Base-by-base conservation (phyloP, 1,140 invertebrate genomes). In the Forficula auricularia region DNA sequence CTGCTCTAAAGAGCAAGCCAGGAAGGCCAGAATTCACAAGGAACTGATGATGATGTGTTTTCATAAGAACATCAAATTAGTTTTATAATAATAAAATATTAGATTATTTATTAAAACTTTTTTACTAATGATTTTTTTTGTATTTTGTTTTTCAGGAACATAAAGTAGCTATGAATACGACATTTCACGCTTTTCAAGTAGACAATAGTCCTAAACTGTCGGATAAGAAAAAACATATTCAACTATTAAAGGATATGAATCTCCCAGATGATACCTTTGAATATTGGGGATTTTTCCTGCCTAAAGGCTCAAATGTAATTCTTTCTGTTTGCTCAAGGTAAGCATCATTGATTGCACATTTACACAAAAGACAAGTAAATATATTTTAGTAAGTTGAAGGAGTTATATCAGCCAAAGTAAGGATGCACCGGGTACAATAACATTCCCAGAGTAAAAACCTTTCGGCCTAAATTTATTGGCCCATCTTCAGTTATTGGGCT, bases 281-380 rank as follows among this genome's bases (percentile, higher is more conserved):
- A 58, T 88, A 87, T 60, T 88, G 82, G 82, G 82, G 83, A 16
- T 89, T 88, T 65, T 87, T 80, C 62, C 58, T 89, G 12, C 66
- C 82, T 16, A 71, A 73, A 57, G 82, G 81, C 13, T 79, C 82
- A 10, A 73, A 66, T 12, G 78, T 87, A 2, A 68, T 69, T 38
- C 60, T 87, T 7, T 80, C 79, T 49, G 74, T 82, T 30, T 89
- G 85, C 59, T 84, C 82, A 33, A 70, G 78, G 59, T 79, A 72
- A 45, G 45, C 1, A 16, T n/a, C n/a, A 8, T n/a, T n/a, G n/a
- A n/a, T n/a, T n/a, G n/a, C n/a, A n/a, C n/a, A n/a, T 46, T 18
- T 38, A 36, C 16, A 9, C 16, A n/a, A 33, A 39, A 47, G 33
- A 36, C 36, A 45, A 33, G 38, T 10, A 19, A 3, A 7, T 27